Evolutionary conservation across 2,888 invertebrate species (phyloP), one percentile per base, ranked within the genome.

Genomic region (Dioctria rufipes): DNA sequence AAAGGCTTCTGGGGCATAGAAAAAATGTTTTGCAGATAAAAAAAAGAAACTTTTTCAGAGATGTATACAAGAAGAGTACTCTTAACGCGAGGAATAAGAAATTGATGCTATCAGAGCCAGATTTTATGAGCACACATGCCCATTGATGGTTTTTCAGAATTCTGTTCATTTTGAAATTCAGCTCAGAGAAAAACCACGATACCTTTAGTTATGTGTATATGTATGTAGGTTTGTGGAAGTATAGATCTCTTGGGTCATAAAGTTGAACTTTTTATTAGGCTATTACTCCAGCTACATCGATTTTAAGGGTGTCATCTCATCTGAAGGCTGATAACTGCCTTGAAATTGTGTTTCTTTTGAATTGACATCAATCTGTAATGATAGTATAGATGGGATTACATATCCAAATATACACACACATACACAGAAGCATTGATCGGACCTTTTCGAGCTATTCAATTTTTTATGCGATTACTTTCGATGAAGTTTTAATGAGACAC

Each of bases 11-110:
- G 60, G 60, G 5, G 11, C 4, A 4, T 40, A 66, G 43, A 43
- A 66, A n/a, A 66, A 13, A 37, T 9, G n/a, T 37, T 3, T 8
- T 9, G 43, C 58, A 3, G 60, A 25, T 25, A 25, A 25, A 25
- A 25, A 25, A 25, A 25, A 25, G 8, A 58, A n/a, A n/a, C 40
- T 37, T 61, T 61, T 73, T 73, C 40, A 11, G 5, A n/a, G 58
- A 73, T 42, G 60, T 58, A 58, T 11, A 54, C n/a, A 54, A 58
- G 58, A 13, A 60, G 58, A 37, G 46, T 46, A 49, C 63, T 39
- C 49, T 77, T 63, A 77, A 63, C 43, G 63, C 77, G 77, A 63
- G 77, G 51, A 77, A 63, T 46, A 63, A 77, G 77, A 77, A 77
- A 77, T 77, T 58, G 63, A 77, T 61, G 77, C 63, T 77, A 61